Evolutionary conservation across 2,888 invertebrate species (phyloP), one percentile per base, ranked within the genome.

Genomic region (Trimorus sp.): DNA sequence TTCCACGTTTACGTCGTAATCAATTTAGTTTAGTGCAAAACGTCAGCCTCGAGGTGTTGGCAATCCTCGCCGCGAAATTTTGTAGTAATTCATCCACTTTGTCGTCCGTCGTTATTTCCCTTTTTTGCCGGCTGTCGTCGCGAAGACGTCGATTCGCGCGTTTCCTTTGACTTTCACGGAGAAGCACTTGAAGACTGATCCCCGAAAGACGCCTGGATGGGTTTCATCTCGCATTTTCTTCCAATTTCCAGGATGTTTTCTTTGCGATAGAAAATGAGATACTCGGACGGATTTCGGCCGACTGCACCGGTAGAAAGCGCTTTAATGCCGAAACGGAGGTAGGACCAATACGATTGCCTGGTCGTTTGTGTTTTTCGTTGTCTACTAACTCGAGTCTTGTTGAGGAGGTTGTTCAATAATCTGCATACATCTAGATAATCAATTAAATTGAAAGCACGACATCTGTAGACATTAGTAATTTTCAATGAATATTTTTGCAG

Each of bases 321-420:
- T 79, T 79, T 79, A 79, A 79, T 79, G 79, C 79, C 73, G 73
- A 79, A 79, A 79, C 79, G 73, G 79, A 79, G 79, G 79, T 79
- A 79, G 60, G 79, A 79, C 45, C 49, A 70, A 65, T 42, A 71
- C 78, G 71, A 60, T 66, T 49, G 73, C 68, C 59, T 73, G 73
- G 73, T 62, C 68, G 45, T 70, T n/a, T 73, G 63, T 73, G 66
- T 62, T 56, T 51, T 65, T n/a, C 26, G 38, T 38, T 38, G 38
- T 38, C 38, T n/a, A 48, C 48, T 48, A 48, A 48, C 48, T 58
- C n/a, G n/a, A n/a, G 37, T 56, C 16, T n/a, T n/a, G n/a, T n/a
- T n/a, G n/a, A n/a, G n/a, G n/a, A n/a, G n/a, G n/a, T n/a, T n/a
- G n/a, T n/a, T n/a, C n/a, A n/a, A n/a, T n/a, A n/a, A n/a, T n/a